These are phyloP conservation scores for Knipowitschia caucasica DNA, from an alignment of 2,797 vertebrate genomes.

Conservation along the genomic window DNA sequence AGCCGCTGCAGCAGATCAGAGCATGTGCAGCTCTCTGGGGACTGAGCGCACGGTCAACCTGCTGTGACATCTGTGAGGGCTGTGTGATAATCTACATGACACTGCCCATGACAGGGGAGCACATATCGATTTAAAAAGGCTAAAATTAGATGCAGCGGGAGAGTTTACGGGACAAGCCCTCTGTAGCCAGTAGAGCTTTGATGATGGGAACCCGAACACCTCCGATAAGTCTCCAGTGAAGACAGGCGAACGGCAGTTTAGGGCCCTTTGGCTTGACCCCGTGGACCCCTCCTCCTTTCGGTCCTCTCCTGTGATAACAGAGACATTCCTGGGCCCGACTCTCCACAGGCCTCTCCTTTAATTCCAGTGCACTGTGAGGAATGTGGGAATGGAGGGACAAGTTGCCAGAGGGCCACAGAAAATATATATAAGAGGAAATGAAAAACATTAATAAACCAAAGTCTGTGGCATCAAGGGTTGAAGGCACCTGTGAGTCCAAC, in stretches of 20 bases:
- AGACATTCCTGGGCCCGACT: slow-evolving; percentile 75
- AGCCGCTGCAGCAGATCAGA: slow-evolving; percentile 30
- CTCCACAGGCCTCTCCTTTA: slow-evolving; percentile 70
- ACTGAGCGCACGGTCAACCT: slow-evolving; percentile 64
- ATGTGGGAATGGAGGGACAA: slow-evolving; percentile 60
- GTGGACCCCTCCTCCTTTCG: slow-evolving; percentile 60
- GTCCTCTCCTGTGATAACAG: slow-evolving; percentile 68
- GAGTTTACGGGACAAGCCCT: slow-evolving; percentile 28
- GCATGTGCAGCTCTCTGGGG: slow-evolving; percentile 33
- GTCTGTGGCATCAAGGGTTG: slow-evolving; percentile 46
- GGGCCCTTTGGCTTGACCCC: slow-evolving; percentile 56
- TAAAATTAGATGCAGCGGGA: slow-evolving; percentile 66
- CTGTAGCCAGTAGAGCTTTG: slow-evolving; percentile 47
- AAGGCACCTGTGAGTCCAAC: slow-evolving; percentile 44
- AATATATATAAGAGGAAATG: slow-evolving; percentile 69
- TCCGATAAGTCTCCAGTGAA: slow-evolving; percentile 40
- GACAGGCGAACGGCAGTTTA: slow-evolving; percentile 33
- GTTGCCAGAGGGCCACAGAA: slow-evolving; percentile 40
- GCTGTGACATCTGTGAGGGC: slow-evolving; percentile 72
- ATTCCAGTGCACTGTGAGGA: slow-evolving; percentile 72
- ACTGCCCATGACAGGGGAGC: slow-evolving; percentile 56
- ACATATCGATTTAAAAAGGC: slow-evolving; percentile 77
- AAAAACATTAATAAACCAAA: slow-evolving; percentile 66
- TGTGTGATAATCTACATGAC: slow-evolving; percentile 73
- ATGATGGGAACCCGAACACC: slow-evolving; percentile 37